A percentile compares a stretch with the other conserved stretches of the same genome.
These are phyloP conservation scores for Psittacula echo DNA, from an alignment of 2,797 vertebrate genomes.

Conservation along the genomic window DNA sequence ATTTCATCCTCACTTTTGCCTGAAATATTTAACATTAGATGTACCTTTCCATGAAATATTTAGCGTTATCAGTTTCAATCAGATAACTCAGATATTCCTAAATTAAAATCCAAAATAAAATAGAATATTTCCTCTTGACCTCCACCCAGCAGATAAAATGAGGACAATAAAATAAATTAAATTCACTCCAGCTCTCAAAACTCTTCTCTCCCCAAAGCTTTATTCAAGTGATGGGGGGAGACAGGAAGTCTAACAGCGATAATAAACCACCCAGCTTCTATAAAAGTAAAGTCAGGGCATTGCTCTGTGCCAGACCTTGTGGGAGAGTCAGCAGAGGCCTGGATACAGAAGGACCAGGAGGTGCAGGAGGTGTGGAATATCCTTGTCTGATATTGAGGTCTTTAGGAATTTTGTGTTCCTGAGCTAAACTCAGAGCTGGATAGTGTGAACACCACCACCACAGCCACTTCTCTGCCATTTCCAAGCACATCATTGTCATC, in stretches of 20 bases:
- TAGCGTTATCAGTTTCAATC: neutral
- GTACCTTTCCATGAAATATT: neutral
- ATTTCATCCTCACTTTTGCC: neutral
- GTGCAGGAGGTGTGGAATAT: fast-evolving
- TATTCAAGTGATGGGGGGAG: neutral
- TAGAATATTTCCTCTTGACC: neutral
- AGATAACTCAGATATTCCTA: neutral
- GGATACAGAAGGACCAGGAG: neutral
- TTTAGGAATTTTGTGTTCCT: neutral
- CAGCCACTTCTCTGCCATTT: neutral
- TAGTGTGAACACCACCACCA: neutral
- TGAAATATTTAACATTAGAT: neutral
- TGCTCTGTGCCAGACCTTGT: neutral
- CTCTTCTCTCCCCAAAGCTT: neutral
- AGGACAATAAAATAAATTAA: neutral
- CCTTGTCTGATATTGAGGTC: neutral
- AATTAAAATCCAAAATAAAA: conserved; percentile 23
- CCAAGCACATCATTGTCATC: neutral
- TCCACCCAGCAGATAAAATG: neutral
- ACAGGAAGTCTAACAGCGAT: neutral
- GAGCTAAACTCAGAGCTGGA: neutral
- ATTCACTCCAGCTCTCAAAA: neutral
- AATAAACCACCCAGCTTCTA: neutral
- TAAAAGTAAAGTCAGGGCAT: neutral
- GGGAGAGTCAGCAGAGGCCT: neutral